These are phyloP conservation scores for Limonius californicus DNA, from an alignment of 1,140 invertebrate species.

Conservation along the genomic window DNA sequence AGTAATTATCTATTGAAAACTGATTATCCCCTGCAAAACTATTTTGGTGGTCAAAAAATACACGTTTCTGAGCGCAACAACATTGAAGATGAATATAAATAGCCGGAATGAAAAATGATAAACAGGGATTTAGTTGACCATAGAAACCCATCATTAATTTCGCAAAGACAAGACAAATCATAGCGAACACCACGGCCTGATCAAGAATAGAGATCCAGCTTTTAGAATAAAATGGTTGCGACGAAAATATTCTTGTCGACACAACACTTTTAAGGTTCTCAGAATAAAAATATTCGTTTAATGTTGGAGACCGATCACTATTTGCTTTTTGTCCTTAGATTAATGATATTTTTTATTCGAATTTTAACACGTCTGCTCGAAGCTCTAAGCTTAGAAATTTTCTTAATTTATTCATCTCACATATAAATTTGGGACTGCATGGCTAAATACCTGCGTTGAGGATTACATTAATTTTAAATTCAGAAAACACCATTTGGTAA, in stretches of 20 bases:
- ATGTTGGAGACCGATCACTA: neutral
- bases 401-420: too few species aligned
- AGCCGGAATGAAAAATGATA: neutral
- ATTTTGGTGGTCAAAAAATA: neutral
- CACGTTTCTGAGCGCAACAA: neutral
- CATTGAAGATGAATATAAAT: neutral
- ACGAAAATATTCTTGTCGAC: neutral
- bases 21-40: neutral
- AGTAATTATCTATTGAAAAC: neutral
- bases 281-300: neutral
- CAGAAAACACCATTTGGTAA: too few species aligned
- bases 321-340: neutral
- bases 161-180: neutral
- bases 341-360: neutral
- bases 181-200: neutral
- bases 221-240: neutral
- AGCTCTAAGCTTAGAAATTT: neutral
- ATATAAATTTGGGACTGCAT: too few species aligned
- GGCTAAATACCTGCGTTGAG: too few species aligned
- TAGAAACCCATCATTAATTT: neutral
- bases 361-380: neutral
- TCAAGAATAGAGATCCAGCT: constrained; percentile 1
- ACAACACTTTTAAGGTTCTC: neutral
- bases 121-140: neutral
- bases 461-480: too few species aligned